phyloP scores from a whole-genome alignment of 2,797 vertebrate species.

The Gymnothorax javanicus region DNA sequence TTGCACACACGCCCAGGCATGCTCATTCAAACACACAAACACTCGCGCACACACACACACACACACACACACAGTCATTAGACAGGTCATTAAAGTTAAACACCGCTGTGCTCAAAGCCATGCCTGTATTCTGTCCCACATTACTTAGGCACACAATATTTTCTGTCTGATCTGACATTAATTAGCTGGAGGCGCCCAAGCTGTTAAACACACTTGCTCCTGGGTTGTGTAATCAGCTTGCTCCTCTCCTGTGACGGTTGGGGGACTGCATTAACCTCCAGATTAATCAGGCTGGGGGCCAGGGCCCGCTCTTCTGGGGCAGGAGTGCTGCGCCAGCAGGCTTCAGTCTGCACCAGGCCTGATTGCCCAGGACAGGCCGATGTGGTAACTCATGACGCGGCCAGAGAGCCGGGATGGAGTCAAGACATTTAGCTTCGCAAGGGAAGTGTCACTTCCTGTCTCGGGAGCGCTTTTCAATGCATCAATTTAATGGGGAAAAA shows the following conservation, averaged over 20 bases:
- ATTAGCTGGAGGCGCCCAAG: slow-evolving; percentile 64
- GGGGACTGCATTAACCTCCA: slow-evolving; percentile 61
- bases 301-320: slow-evolving; percentile 40
- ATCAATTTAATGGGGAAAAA: slow-evolving; percentile 61
- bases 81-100: slow-evolving; percentile 72
- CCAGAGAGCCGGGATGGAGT: slow-evolving; percentile 72
- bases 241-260: slow-evolving; percentile 60
- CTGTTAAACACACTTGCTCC: slow-evolving; percentile 66
- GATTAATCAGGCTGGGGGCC: slow-evolving; percentile 69
- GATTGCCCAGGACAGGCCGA: slow-evolving; percentile 72
- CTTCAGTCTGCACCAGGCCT: slow-evolving; percentile 67
- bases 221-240: slow-evolving; percentile 65
- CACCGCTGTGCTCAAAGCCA: slow-evolving; percentile 41
- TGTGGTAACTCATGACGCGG: slow-evolving; percentile 63
- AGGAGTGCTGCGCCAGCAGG: slow-evolving; percentile 79
- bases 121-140: slow-evolving; percentile 60
- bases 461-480: slow-evolving; percentile 67
- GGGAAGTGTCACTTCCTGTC: slow-evolving; percentile 75
- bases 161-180: slow-evolving; percentile 68
- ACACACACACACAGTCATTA: slow-evolving; percentile 70
- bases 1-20: neutral
- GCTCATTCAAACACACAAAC: neutral
- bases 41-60: slow-evolving; percentile 49
- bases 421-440: slow-evolving; percentile 79
- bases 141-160: slow-evolving; percentile 61